Base-by-base conservation (phyloP, 2,113 vertebrate genomes). In the Cephalopterus ornatus region DNA sequence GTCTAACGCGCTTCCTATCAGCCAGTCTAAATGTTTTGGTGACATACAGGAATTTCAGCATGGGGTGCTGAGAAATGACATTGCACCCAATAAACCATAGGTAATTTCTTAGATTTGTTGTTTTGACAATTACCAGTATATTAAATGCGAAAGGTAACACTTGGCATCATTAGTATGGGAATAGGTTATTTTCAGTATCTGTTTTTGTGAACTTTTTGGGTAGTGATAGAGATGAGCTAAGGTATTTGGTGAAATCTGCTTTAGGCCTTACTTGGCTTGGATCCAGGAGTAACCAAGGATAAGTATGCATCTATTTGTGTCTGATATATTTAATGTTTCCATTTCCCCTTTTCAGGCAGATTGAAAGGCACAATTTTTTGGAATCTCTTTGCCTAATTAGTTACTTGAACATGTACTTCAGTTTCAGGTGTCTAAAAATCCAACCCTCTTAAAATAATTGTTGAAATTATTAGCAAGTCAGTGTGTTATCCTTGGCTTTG, bases 11-110 rank as follows among this genome's bases (percentile, higher is more conserved):
- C 73, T 95, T 96, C 95, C 95, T 95, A 84, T 80, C 75, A 70
- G 75, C 79, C 55, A 83, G 89, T 91, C 89, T 95, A 77, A 91
- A 91, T 35, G 73, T 89, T 73, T 93, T 77, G 65, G 73, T 77
- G 82, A 71, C 47, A 84, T n/a, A 86, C 44, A 86, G 90, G 82
- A 95, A 59, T 92, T 93, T 62, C 52, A 88, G 19, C 75, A 41
- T 2, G 14, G 66, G 44, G 18, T 66, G 78, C 55, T 85, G 65
- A 88, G 92, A 76, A 95, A 74, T 46, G 39, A 76, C 26, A 11
- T 39, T 75, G 85, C 16, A 56, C 65, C 24, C 30, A 74, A 1
- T 37, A 58, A 83, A 28, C 24, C 9, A 26, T 26, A 55, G 39
- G n/a, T 30, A 32, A 8, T 67, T 72, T 22, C 72, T 92, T 30